Evolutionary conservation across 2,113 vertebrate genomes (phyloP).

Genomic region (Cepphus grylle): DNA sequence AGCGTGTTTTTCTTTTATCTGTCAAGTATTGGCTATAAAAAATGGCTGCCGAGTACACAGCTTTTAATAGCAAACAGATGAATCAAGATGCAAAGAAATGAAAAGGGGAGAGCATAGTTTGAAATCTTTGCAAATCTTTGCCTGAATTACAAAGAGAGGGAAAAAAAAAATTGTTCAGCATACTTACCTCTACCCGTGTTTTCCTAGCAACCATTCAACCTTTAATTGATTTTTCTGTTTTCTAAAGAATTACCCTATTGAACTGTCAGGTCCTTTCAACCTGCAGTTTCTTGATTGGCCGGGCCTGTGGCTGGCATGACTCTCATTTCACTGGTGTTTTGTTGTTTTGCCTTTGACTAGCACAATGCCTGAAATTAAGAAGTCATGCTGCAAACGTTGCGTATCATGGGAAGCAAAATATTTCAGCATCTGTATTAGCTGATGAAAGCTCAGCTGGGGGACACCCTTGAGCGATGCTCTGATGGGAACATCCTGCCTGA

Average conservation of each 20-base stretch:
- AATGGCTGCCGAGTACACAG: not conserved
- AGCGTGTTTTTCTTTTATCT: not conserved
- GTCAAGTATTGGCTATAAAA: not conserved
- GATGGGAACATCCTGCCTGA: not conserved
- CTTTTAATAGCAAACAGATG: not conserved
- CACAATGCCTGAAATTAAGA: not conserved
- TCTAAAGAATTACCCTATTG: not conserved
- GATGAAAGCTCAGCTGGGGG: not conserved
- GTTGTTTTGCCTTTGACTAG: not conserved
- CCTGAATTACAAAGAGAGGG: not conserved
- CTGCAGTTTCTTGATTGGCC: not conserved
- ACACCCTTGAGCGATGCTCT: too few relatives aligned
- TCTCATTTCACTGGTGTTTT: accelerated
- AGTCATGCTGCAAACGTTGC: accelerated
- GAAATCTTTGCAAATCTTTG: not conserved
- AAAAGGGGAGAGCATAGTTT: not conserved
- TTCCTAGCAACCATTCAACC: not conserved
- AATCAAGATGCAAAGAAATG: not conserved
- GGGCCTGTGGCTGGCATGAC: not conserved
- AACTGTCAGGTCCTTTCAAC: not conserved
- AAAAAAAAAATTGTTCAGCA: not conserved
- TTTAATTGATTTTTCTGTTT: not conserved
- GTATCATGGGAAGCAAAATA: accelerated
- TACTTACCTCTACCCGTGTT: not conserved
- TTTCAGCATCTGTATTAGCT: not conserved